Percentiles rank a stretch among this genome's conserved stretches.
Evolutionary conservation across 2,113 vertebrate genomes (phyloP).

Genomic region (Cranoglanis bouderius): DNA sequence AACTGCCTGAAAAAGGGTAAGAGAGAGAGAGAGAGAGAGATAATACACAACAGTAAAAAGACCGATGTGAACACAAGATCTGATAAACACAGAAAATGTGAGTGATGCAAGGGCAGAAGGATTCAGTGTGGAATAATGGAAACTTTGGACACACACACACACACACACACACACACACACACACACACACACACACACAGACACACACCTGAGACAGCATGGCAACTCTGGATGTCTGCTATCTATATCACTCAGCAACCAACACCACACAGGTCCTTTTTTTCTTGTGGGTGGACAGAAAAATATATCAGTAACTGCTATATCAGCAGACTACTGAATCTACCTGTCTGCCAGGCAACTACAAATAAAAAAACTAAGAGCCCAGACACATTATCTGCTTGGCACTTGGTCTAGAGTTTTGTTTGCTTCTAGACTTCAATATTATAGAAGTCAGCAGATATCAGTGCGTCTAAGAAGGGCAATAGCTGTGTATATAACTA

Average conservation of each 20-base stretch:
- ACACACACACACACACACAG: not conserved
- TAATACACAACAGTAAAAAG: not conserved
- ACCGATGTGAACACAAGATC: constrained; percentile 32
- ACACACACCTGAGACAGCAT: not conserved
- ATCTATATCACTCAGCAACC: not conserved
- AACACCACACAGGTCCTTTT: not conserved
- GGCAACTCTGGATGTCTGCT: not conserved
- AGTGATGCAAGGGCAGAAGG: constrained; percentile 23
- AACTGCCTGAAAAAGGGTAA: constrained; percentile 3
- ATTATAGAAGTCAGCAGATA: not conserved
- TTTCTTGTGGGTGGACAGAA: not conserved
- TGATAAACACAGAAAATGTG: constrained; percentile 13
- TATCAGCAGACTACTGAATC: not conserved
- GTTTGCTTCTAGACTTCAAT: not conserved
- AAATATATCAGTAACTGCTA: not conserved
- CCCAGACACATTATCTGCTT: not conserved
- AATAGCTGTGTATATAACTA: not conserved
- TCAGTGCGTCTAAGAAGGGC: not conserved
- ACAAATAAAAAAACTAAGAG: not conserved
- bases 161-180: not conserved
- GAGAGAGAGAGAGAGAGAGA: constrained; percentile 20
- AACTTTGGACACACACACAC: constrained; percentile 32
- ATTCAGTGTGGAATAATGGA: constrained; percentile 37
- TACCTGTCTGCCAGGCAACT: not conserved
- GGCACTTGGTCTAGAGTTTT: not conserved